Base-by-base conservation (phyloP, 2,888 invertebrate genomes). In the Vesta saturnalis region DNA sequence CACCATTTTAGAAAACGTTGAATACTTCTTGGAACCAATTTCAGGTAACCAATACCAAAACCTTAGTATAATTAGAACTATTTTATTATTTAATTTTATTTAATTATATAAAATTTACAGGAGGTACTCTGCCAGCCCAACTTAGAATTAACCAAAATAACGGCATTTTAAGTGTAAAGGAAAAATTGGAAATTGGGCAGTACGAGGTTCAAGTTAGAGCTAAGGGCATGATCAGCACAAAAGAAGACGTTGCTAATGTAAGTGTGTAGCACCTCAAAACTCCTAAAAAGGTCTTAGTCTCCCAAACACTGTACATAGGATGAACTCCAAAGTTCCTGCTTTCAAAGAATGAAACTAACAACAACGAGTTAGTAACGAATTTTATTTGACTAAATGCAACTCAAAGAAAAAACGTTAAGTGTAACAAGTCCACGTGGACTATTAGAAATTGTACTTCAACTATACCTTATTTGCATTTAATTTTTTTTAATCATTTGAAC, bases 161-260 rank as follows among this genome's bases (percentile, higher is more conserved):
- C 4, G 81, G 80, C 59, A 82, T 83, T 47, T 52, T 85, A 18
- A 83, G 83, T 72, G 83, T 81, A 69, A 77, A 73, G 3, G 81
- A 83, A 72, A 84, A 84, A 65, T 76, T 83, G 8, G 80, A 78
- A 15, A 80, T 73, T 43, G 86, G 85, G 10, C 73, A 79, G 1
- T 84, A 85, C 74, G 77, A 58, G 18, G 83, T 86, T 74, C 76
- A 76, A 73, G 84, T 84, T 30, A 72, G 23, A 21, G 77, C 77
- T 14, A 76, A 58, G n/a, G 76, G 74, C 10, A 15, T 55, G 14
- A 43, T 23, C 8, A 72, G 69, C 46, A 56, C 49, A 39, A 66
- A 47, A 10, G 47, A 54, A 21, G 72, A 64, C 14, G 64, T 60
- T 30, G 83, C 85, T 35, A 69, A 74, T 79, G 86, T 87, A 80